phyloP scores from a whole-genome alignment of 2,797 vertebrate species.

The Amphiprion clarkii region DNA sequence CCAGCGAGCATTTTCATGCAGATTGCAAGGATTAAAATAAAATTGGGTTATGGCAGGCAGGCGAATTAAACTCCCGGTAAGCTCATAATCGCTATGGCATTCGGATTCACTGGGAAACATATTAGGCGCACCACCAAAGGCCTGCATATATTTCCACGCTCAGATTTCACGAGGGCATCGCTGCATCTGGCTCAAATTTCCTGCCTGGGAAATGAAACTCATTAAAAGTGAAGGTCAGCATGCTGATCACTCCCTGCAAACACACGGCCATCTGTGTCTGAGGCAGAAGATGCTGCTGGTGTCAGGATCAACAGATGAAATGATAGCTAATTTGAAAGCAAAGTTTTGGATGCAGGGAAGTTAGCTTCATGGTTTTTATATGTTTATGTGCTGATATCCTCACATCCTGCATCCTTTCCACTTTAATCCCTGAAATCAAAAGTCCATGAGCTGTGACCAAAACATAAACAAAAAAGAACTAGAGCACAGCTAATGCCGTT shows the following conservation, averaged over 20 bases:
- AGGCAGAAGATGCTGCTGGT: constrained; percentile 31
- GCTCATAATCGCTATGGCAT: constrained; percentile 72
- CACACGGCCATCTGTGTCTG: constrained; percentile 28
- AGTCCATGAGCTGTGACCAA: constrained; percentile 15
- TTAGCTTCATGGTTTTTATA: too few relatives aligned
- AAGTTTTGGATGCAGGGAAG: neutral
- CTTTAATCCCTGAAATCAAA: constrained; percentile 36
- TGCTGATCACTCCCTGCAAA: constrained; percentile 43
- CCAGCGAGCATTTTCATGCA: constrained; percentile 40
- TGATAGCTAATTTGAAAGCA: neutral
- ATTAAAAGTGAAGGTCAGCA: constrained; percentile 69
- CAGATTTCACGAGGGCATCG: constrained; percentile 28
- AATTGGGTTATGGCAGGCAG: constrained; percentile 42
- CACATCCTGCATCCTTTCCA: constrained; percentile 56
- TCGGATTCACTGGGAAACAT: constrained; percentile 53
- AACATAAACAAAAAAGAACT: constrained; percentile 29
- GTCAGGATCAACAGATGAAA: constrained; percentile 7
- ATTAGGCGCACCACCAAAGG: constrained; percentile 25
- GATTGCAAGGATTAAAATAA: constrained; percentile 59
- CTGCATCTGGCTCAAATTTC: constrained; percentile 54
- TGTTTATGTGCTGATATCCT: constrained; percentile 25
- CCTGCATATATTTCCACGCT: constrained; percentile 30
- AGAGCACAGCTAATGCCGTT: constrained; percentile 12
- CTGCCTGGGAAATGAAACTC: constrained; percentile 45
- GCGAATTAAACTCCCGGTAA: constrained; percentile 71